A percentile compares a stretch with the other conserved stretches of the same genome.
Conservation (phyloP, 2,888 invertebrate genomes). For the Gymnocheta viridis region DNA sequence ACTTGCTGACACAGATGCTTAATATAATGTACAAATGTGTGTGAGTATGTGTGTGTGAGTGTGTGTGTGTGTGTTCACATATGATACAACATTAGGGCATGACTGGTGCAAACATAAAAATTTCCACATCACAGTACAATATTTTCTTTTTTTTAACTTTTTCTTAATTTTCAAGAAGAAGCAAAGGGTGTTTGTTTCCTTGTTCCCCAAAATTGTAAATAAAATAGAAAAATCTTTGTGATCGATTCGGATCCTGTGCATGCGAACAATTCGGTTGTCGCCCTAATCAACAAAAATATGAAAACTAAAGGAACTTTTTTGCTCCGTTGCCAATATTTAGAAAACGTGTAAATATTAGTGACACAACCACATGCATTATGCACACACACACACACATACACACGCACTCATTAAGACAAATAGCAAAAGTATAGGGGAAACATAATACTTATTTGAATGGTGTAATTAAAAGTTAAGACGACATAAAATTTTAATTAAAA, state of each 20-base stretch:
- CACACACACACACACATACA: neutral
- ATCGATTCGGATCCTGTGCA: neutral
- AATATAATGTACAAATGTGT: neutral
- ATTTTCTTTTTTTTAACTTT: neutral
- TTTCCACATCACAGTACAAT: neutral
- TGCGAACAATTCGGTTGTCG: neutral
- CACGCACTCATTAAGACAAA: neutral
- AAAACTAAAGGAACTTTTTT: neutral
- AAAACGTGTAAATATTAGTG: slow-evolving; percentile 43
- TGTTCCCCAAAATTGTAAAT: neutral
- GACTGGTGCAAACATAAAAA: neutral
- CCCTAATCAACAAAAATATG: neutral
- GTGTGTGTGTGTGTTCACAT: neutral
- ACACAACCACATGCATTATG: slow-evolving; percentile 1
- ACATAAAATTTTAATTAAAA: slow-evolving; percentile 70
- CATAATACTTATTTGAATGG: slow-evolving; percentile 63
- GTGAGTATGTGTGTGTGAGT: neutral
- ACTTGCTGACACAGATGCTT: slow-evolving; percentile 20
- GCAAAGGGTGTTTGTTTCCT: neutral
- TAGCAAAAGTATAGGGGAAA: slow-evolving; percentile 7
- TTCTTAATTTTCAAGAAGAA: neutral
- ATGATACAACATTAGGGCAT: neutral
- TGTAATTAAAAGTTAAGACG: slow-evolving; percentile 69
- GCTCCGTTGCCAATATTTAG: slow-evolving; percentile 2
- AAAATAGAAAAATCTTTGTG: neutral